Evolutionary conservation across 2,113 vertebrate genomes (phyloP).

Genomic region (Chlorocebus sabaeus): DNA sequence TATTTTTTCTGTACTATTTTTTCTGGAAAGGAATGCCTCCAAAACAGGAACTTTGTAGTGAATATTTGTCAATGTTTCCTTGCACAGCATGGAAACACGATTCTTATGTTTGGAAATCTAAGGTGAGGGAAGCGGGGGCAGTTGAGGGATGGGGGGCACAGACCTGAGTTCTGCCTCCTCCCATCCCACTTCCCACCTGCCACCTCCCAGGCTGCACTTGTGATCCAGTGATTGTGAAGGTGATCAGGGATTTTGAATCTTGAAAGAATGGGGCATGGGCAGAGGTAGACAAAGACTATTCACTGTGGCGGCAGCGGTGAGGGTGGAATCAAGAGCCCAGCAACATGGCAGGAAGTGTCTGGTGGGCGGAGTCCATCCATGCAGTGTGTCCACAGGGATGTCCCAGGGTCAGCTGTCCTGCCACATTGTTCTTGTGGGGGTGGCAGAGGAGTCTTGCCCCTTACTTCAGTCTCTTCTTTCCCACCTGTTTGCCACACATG

Average conservation of each 20-base stretch:
- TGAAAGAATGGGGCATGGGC: neutral
- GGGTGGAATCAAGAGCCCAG: neutral
- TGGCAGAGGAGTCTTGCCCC: neutral
- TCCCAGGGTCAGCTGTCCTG: too few relatives aligned
- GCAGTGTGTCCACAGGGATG: neutral
- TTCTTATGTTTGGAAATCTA: neutral
- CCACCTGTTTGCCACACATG: neutral
- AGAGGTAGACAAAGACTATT: neutral
- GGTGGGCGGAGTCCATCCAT: rapidly evolving
- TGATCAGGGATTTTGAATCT: neutral
- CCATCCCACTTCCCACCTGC: neutral
- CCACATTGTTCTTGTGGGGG: rapidly evolving
- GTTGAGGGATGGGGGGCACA: neutral
- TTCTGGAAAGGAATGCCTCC: neutral
- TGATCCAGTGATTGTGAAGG: neutral
- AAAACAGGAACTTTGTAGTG: neutral
- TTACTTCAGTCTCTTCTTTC: neutral
- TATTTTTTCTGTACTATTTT: neutral
- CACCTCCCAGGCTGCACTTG: neutral
- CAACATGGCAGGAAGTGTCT: rapidly evolving
- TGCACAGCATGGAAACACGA: neutral
- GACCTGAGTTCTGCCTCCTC: neutral
- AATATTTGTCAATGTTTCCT: neutral
- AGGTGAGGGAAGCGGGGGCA: too few relatives aligned
- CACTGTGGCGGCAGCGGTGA: neutral